These are phyloP conservation scores for Apteryx mantelli DNA, from an alignment of 2,113 vertebrate species.

Conservation along the genomic window DNA sequence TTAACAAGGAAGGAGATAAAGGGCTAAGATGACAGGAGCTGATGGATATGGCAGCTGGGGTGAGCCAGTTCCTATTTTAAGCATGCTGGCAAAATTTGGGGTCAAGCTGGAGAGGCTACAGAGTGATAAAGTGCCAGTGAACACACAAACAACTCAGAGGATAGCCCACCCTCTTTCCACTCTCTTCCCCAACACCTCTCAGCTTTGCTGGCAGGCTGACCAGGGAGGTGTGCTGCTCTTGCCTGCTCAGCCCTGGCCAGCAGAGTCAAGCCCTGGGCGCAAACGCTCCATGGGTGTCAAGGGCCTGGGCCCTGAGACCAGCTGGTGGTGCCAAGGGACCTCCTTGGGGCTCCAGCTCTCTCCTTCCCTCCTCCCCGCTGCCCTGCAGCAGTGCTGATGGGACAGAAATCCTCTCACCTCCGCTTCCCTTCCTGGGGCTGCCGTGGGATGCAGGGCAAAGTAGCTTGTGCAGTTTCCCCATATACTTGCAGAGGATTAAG, in stretches of 20 bases:
- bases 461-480: not conserved
- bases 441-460: not conserved
- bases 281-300: not conserved
- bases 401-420: not conserved
- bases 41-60: slow-evolving; percentile 64
- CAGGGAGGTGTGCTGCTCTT: not conserved
- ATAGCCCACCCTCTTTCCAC: not conserved
- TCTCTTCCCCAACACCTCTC: not conserved
- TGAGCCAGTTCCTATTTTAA: slow-evolving; percentile 67
- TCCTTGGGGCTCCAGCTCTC: not conserved
- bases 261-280: not conserved
- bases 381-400: not conserved
- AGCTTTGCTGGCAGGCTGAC: not conserved
- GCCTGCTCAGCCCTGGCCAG: not conserved
- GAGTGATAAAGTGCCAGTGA: slow-evolving; percentile 15
- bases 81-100: slow-evolving; percentile 35
- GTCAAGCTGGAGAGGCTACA: slow-evolving; percentile 30
- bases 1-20: slow-evolving; percentile 53
- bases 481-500: not conserved
- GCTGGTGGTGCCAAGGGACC: not conserved
- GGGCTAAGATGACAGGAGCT: slow-evolving; percentile 28
- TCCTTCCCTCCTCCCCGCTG: not conserved
- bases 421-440: not conserved
- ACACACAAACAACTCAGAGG: slow-evolving; percentile 17
- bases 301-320: not conserved